phyloP scores from a whole-genome alignment of 2,888 invertebrate species.

The Papilio protenor region DNA sequence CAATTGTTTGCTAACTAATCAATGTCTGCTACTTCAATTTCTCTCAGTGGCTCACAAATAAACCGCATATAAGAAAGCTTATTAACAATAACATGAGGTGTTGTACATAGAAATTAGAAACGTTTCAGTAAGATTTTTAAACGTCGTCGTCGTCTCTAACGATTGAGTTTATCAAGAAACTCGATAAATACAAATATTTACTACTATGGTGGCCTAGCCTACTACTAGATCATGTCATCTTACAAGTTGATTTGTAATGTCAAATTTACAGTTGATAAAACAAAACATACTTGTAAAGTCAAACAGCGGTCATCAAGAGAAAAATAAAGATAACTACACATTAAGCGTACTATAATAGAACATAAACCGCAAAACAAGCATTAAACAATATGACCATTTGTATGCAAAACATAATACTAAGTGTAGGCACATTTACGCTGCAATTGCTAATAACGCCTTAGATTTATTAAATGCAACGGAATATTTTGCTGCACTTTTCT shows the following conservation, averaged over 20 bases:
- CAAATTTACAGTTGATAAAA: too few species aligned
- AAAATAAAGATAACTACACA: background rate
- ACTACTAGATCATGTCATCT: too few species aligned
- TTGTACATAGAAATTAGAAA: background rate
- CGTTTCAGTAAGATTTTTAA: background rate
- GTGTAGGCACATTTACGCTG: background rate
- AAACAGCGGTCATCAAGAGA: background rate
- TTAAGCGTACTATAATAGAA: background rate
- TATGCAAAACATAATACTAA: slow-evolving; percentile 4
- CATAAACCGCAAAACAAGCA: background rate
- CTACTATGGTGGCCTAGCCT: too few species aligned
- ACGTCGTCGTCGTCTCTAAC: background rate
- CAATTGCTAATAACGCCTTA: background rate
- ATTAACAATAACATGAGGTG: background rate
- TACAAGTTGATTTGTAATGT: too few species aligned
- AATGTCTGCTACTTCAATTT: background rate
- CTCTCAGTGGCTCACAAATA: background rate
- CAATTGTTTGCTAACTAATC: background rate
- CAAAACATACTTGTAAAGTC: background rate
- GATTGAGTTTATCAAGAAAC: too few species aligned
- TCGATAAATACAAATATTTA: too few species aligned
- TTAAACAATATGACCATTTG: slow-evolving; percentile 12
- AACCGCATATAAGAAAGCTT: too few species aligned
- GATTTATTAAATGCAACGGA: slow-evolving; percentile 16
- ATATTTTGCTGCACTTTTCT: slow-evolving; percentile 1